Base-by-base conservation (phyloP, 2,888 invertebrate genomes). In the Blastobasis adustella region DNA sequence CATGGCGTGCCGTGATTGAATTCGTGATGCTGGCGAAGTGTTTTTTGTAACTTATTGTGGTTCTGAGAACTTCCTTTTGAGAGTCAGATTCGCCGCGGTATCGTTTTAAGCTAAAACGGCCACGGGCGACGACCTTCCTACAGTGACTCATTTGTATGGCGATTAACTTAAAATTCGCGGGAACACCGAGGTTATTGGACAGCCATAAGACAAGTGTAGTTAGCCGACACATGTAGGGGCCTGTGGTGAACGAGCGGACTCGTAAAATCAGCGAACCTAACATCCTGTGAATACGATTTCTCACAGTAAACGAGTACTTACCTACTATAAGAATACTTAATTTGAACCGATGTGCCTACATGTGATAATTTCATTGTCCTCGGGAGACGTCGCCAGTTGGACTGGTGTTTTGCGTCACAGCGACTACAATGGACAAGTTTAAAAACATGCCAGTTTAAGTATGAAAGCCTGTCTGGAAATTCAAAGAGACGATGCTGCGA, bases 71-170 rank as follows among this genome's bases (percentile, higher is more conserved):
- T 68, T 69, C 65, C 66, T 69, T 60, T 62, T 57, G 57, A 60
- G 62, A 61, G 61, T 58, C 59, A 63, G 64, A 66, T 66, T 68
- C 65, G 63, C 59, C 54, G 55, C 63, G 62, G 62, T 63, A 62
- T 65, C 64, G 60, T 58, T 61, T 58, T 50, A 48, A 54, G 52
- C 40, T 52, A 38, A 49, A 61, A 63, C 58, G 60, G 59, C 58
- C 59, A 59, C 50, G 69, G 71, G 65, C 69, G 66, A 61, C 63
- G 68, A 71, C 72, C 72, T 71, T 71, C 63, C 55, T 49, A 51
- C 49, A 46, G 55, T 73, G 71, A 71, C 56, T 71, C 73, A 71
- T 67, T 64, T 63, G 59, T 57, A 54, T 58, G 54, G 58, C 62
- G 60, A 62, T 65, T 63, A 63, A 61, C 58, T 64, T 59, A 60